These are phyloP conservation scores for Diphyllodes magnificus DNA, from an alignment of 2,113 vertebrate genomes.

Conservation along the genomic window DNA sequence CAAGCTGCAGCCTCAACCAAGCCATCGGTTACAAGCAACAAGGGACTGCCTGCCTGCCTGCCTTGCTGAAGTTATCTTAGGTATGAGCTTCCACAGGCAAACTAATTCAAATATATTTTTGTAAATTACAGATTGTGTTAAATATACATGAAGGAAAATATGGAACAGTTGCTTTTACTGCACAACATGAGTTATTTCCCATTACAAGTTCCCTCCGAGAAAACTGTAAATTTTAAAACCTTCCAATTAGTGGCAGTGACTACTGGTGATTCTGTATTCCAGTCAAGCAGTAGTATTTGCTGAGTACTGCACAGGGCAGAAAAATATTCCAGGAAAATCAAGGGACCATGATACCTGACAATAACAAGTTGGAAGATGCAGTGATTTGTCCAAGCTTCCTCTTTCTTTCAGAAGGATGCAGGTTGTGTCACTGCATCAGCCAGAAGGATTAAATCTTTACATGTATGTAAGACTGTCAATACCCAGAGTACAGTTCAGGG, in stretches of 20 bases:
- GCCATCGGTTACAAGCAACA: not conserved
- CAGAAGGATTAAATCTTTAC: not conserved
- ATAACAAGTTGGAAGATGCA: not conserved
- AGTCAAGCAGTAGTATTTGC: not conserved
- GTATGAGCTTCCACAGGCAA: not conserved
- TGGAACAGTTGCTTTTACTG: not conserved
- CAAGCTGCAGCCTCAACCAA: not conserved
- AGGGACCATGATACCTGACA: not conserved
- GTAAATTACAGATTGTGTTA: conserved; percentile 33
- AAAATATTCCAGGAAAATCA: not conserved
- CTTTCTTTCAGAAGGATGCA: not conserved
- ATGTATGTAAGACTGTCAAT: not conserved
- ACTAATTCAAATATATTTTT: conserved; percentile 15
- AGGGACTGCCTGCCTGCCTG: not conserved
- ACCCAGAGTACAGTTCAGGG: not conserved
- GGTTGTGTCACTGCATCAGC: not conserved
- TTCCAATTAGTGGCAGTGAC: not conserved
- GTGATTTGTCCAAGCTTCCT: not conserved
- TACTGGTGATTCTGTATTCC: not conserved
- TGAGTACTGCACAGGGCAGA: not conserved
- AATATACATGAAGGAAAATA: conserved; percentile 31
- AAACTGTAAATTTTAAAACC: not conserved
- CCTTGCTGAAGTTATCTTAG: not conserved
- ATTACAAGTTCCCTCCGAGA: not conserved
- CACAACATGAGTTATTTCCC: not conserved